Evolutionary conservation across 2,113 vertebrate species (phyloP).

Genomic region (Nibea coibor): DNA sequence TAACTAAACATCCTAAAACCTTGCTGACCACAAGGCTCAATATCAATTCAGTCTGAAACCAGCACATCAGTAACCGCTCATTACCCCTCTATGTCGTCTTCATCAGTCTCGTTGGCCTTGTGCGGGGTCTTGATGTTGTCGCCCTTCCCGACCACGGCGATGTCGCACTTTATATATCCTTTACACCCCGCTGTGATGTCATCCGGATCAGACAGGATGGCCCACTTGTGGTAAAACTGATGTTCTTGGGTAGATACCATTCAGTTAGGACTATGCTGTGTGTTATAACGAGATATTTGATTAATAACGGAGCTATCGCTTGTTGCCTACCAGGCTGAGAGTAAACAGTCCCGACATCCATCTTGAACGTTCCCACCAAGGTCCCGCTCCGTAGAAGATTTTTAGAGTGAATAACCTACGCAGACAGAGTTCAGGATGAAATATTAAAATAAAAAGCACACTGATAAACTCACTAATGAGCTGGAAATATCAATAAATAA

Average conservation of each 20-base stretch:
- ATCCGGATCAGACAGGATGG: slow-evolving; percentile 92
- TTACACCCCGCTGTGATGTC: slow-evolving; percentile 94
- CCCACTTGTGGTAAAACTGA: slow-evolving; percentile 99
- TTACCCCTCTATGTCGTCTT: slow-evolving; percentile 97
- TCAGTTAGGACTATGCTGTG: background rate
- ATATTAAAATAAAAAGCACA: slow-evolving; percentile 21
- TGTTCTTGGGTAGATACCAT: slow-evolving; percentile 85
- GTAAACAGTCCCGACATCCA: slow-evolving; percentile 96
- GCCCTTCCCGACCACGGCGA: slow-evolving; percentile 94
- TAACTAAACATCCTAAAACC: background rate
- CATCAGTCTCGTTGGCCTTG: slow-evolving; percentile 94
- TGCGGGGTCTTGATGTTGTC: slow-evolving; percentile 98
- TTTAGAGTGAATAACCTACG: slow-evolving; percentile 97
- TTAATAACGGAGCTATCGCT: background rate
- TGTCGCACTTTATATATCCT: slow-evolving; percentile 95
- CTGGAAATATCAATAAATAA: background rate
- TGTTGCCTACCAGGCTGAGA: slow-evolving; percentile 89
- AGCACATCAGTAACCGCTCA: background rate
- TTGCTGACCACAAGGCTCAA: too few species aligned
- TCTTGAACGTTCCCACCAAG: slow-evolving; percentile 94
- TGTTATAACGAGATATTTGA: background rate
- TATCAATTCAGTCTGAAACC: background rate
- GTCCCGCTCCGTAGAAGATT: slow-evolving; percentile 97
- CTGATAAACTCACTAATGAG: background rate
- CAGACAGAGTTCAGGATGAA: slow-evolving; percentile 20